phyloP scores from a whole-genome alignment of 2,797 vertebrate species.

The Coracias cyanogaster region DNA sequence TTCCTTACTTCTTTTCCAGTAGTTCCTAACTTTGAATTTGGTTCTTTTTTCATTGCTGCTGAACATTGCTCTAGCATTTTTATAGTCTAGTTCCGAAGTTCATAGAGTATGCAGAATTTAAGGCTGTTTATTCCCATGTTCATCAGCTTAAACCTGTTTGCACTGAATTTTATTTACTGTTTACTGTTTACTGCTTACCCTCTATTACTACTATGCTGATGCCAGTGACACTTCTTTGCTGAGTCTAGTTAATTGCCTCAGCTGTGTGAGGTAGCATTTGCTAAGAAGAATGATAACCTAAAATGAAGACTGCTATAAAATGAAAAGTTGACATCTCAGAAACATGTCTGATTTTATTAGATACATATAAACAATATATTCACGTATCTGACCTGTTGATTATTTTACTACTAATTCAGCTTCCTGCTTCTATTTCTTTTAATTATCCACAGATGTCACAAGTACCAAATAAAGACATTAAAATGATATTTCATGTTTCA shows the following conservation, averaged over 20 bases:
- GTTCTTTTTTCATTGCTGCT: neutral
- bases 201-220: neutral
- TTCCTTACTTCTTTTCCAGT: neutral
- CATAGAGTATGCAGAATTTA: neutral
- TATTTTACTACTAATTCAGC: neutral
- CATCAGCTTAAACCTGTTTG: neutral
- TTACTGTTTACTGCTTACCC: neutral
- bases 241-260: neutral
- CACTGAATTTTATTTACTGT: neutral
- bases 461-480: slow-evolving; percentile 37
- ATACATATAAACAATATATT: neutral
- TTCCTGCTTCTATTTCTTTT: neutral
- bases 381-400: neutral
- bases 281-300: neutral
- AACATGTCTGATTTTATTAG: neutral
- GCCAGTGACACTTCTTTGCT: neutral
- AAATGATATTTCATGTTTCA: slow-evolving; percentile 35
- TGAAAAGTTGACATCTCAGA: neutral
- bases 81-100: neutral
- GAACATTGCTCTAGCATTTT: neutral
- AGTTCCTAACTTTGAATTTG: neutral
- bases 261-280: neutral
- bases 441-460: slow-evolving; percentile 1
- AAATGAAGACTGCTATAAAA: neutral
- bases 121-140: neutral